Percentiles rank a stretch among this genome's conserved stretches.
Conservation (phyloP, 2,113 vertebrate species). For the Astatotilapia flaviijosephi region DNA sequence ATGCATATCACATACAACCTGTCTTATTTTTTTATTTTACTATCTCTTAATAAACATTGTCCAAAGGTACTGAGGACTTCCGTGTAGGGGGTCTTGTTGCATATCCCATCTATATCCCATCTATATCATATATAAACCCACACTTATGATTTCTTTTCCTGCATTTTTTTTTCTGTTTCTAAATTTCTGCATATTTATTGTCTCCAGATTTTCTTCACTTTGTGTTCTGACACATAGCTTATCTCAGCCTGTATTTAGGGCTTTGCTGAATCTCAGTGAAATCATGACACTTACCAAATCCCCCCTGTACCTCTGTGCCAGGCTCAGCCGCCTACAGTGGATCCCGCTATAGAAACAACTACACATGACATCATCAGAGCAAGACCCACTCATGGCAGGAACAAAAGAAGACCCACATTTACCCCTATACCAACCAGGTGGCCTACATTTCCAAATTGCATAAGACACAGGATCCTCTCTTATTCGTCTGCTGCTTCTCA, state of each 20-base stretch:
- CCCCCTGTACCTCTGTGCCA: conserved; percentile 16
- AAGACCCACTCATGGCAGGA: conserved; percentile 47
- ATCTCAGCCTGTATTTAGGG: neutral
- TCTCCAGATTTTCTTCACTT: neutral
- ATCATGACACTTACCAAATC: conserved; percentile 6
- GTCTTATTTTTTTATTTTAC: neutral
- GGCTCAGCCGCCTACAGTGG: conserved; percentile 32
- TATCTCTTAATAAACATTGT: conserved; percentile 26
- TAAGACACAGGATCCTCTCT: conserved; percentile 15
- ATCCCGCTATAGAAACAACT: conserved; percentile 27
- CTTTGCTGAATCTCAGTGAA: conserved; percentile 15
- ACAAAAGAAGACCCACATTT: conserved; percentile 51
- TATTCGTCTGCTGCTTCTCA: neutral
- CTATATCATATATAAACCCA: neutral
- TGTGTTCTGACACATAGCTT: neutral
- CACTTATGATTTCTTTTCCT: neutral
- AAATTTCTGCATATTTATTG: neutral
- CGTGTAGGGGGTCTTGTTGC: conserved; percentile 17
- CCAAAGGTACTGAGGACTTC: neutral
- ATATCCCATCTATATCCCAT: neutral
- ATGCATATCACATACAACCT: conserved; percentile 21
- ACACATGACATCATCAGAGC: conserved; percentile 51
- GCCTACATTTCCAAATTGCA: conserved; percentile 42
- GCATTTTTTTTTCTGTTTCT: neutral
- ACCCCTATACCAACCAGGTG: conserved; percentile 33